Evolutionary conservation across 2,113 vertebrate species (phyloP).

Genomic region (Catharus minimus): DNA sequence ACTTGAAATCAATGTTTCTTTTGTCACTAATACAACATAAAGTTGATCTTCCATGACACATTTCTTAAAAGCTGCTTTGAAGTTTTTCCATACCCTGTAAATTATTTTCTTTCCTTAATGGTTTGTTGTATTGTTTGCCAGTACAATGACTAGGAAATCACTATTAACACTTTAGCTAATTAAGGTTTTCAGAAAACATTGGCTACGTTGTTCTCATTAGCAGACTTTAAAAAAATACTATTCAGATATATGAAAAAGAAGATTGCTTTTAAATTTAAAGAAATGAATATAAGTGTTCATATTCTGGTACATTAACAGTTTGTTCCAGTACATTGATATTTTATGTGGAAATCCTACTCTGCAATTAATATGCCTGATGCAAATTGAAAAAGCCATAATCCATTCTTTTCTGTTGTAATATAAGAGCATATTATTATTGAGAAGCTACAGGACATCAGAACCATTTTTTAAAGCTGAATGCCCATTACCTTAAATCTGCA

Average conservation of each 20-base stretch:
- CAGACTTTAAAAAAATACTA: conserved; percentile 13
- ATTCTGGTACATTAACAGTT: conserved; percentile 82
- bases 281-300: conserved; percentile 75
- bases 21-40: conserved; percentile 58
- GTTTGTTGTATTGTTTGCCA: conserved; percentile 62
- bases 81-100: conserved; percentile 57
- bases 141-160: conserved; percentile 61
- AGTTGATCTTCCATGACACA: conserved; percentile 68
- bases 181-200: conserved; percentile 67
- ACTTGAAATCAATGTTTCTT: not conserved
- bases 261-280: conserved; percentile 74
- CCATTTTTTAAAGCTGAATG: conserved; percentile 78
- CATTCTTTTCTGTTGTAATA: conserved; percentile 77
- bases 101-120: conserved; percentile 71
- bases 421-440: conserved; percentile 78
- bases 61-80: conserved; percentile 68
- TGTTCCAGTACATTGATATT: conserved; percentile 84
- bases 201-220: conserved; percentile 67
- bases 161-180: conserved; percentile 74
- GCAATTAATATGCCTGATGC: conserved; percentile 81
- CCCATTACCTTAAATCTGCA: conserved; percentile 79
- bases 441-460: conserved; percentile 75
- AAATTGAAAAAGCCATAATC: conserved; percentile 81
- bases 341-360: conserved; percentile 79
- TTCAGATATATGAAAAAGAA: conserved; percentile 56